Evolutionary conservation across 2,113 vertebrate species (phyloP).

Genomic region (Stomatorhinus ivindoensis): DNA sequence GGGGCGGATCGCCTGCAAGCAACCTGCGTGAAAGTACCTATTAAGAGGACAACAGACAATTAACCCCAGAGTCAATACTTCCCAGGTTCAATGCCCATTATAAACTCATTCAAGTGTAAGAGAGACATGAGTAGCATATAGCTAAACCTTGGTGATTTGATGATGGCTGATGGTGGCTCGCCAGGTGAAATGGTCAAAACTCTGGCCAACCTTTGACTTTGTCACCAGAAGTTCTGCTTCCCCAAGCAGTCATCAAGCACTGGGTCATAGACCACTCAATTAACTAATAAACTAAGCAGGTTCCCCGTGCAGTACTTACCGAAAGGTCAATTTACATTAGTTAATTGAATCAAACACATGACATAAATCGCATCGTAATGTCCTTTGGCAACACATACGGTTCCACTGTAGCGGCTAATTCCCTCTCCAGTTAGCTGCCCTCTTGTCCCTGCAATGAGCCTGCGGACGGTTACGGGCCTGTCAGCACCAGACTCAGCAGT

Average conservation of each 20-base stretch:
- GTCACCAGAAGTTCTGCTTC: neutral
- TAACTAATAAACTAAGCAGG: neutral
- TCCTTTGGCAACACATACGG: neutral
- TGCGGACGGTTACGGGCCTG: neutral
- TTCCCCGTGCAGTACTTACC: neutral
- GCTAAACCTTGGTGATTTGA: neutral
- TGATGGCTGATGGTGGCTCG: neutral
- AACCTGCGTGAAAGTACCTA: slow-evolving; percentile 19
- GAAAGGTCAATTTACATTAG: neutral
- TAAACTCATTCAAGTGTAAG: slow-evolving; percentile 44
- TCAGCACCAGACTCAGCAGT: neutral
- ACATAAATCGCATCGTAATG: neutral
- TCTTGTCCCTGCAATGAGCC: neutral
- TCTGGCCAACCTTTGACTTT: neutral
- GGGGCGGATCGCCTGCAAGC: neutral
- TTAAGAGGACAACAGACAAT: slow-evolving; percentile 64
- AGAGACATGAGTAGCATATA: slow-evolving; percentile 13
- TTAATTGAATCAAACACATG: neutral
- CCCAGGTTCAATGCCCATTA: slow-evolving; percentile 47
- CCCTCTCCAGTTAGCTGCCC: neutral
- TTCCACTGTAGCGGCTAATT: too few species aligned
- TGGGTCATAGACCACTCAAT: neutral
- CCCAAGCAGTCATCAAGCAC: neutral
- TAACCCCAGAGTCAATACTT: slow-evolving; percentile 56
- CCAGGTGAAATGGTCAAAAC: neutral